Conservation (phyloP, 2,797 vertebrate species). For the Crypturellus tataupa region DNA sequence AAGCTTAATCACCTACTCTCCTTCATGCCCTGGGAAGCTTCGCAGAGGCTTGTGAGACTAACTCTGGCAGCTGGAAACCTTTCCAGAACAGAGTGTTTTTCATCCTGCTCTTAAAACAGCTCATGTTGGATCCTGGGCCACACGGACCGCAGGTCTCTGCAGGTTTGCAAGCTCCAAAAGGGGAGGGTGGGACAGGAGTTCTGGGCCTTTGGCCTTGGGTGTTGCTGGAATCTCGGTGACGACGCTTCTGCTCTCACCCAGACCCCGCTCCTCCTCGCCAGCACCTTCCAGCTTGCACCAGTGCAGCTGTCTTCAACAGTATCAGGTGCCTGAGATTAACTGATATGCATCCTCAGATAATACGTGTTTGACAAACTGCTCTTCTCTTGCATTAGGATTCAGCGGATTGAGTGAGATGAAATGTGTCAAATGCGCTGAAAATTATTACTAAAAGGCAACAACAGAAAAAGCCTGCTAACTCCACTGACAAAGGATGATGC, state of each 20-base stretch:
- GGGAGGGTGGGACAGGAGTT: background rate
- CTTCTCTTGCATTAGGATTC: slow-evolving; percentile 74
- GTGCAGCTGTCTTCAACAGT: slow-evolving; percentile 32
- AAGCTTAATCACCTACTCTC: background rate
- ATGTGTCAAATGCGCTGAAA: slow-evolving; percentile 77
- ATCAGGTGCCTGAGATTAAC: slow-evolving; percentile 68
- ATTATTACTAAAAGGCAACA: slow-evolving; percentile 76
- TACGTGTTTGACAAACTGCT: slow-evolving; percentile 67
- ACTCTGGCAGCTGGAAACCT: background rate
- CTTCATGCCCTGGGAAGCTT: background rate
- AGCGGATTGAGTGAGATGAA: slow-evolving; percentile 78
- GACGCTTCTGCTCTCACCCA: fast-evolving
- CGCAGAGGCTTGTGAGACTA: background rate
- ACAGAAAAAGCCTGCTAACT: slow-evolving; percentile 59
- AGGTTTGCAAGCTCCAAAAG: background rate
- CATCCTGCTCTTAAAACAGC: background rate
- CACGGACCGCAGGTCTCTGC: fast-evolving
- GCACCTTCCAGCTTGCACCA: background rate
- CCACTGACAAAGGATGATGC: slow-evolving; percentile 70
- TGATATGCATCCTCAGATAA: slow-evolving; percentile 72
- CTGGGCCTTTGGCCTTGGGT: background rate
- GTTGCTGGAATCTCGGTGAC: background rate
- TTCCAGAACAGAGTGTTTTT: background rate
- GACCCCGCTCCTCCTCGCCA: background rate
- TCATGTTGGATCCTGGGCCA: background rate